Evolutionary conservation across 2,797 vertebrate genomes (phyloP).

Genomic region (Erpetoichthys calabaricus): DNA sequence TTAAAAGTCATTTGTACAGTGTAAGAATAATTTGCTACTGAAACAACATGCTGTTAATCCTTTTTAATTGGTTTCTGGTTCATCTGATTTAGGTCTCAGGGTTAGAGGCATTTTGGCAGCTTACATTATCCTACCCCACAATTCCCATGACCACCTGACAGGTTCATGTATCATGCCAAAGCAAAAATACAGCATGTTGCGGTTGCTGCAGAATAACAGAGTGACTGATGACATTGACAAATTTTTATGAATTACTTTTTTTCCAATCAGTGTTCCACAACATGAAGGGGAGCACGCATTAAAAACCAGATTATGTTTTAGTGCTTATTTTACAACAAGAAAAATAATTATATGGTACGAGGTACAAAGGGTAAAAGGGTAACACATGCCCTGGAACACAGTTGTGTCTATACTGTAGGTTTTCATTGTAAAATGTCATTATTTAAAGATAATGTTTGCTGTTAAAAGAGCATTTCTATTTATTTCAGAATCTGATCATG

Average conservation of each 20-base stretch:
- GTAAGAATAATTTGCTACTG: too few relatives aligned
- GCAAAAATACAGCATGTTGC: background rate
- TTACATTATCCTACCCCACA: conserved; percentile 13
- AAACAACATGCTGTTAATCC: background rate
- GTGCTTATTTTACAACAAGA: too few relatives aligned
- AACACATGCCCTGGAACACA: too few relatives aligned
- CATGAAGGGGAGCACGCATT: background rate
- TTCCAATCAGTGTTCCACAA: background rate
- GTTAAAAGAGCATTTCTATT: too few relatives aligned
- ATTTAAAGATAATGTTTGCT: too few relatives aligned
- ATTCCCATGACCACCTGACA: conserved; percentile 14
- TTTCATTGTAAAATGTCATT: too few relatives aligned
- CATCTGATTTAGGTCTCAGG: conserved; percentile 20
- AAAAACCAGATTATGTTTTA: background rate
- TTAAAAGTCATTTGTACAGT: too few relatives aligned
- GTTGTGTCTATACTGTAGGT: too few relatives aligned
- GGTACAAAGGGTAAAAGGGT: too few relatives aligned
- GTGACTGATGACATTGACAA: background rate
- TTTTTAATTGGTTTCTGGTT: conserved; percentile 17
- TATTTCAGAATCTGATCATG: too few relatives aligned
- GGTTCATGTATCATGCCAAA: background rate
- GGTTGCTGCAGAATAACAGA: conserved; percentile 2
- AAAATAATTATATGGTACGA: too few relatives aligned
- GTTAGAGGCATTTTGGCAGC: conserved; percentile 20
- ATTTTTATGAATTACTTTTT: background rate